Evolutionary conservation across 2,797 vertebrate genomes (phyloP).

Genomic region (Rhincodon typus): DNA sequence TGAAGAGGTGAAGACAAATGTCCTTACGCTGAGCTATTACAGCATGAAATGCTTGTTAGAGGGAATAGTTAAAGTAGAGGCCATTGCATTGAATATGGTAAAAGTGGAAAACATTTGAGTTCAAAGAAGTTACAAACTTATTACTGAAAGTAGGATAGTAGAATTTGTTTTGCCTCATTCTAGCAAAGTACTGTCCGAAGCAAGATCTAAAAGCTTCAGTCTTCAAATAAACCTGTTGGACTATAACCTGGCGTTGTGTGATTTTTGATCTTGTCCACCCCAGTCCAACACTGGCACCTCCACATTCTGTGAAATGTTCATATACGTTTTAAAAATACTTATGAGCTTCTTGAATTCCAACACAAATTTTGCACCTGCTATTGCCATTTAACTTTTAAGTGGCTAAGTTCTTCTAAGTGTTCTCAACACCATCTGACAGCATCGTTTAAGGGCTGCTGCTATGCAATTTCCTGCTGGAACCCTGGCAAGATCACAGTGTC

Average conservation of each 20-base stretch:
- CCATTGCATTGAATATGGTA: not conserved
- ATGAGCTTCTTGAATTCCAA: not conserved
- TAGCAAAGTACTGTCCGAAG: not conserved
- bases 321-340: not conserved
- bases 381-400: not conserved
- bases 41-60: not conserved
- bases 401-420: not conserved
- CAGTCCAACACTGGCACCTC: too few species aligned
- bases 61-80: not conserved
- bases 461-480: slow-evolving; percentile 3
- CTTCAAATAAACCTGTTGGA: too few species aligned
- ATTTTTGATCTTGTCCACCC: too few species aligned
- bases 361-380: not conserved
- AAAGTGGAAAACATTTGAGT: not conserved
- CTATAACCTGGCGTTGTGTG: too few species aligned
- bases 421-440: not conserved
- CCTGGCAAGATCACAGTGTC: not conserved
- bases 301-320: not conserved
- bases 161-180: not conserved
- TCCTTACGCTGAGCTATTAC: not conserved
- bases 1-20: too few species aligned
- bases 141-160: not conserved
- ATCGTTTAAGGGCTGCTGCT: not conserved
- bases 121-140: not conserved
- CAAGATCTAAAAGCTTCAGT: too few species aligned